Conservation (phyloP, 2,113 vertebrate species). For the Megalops atlanticus region DNA sequence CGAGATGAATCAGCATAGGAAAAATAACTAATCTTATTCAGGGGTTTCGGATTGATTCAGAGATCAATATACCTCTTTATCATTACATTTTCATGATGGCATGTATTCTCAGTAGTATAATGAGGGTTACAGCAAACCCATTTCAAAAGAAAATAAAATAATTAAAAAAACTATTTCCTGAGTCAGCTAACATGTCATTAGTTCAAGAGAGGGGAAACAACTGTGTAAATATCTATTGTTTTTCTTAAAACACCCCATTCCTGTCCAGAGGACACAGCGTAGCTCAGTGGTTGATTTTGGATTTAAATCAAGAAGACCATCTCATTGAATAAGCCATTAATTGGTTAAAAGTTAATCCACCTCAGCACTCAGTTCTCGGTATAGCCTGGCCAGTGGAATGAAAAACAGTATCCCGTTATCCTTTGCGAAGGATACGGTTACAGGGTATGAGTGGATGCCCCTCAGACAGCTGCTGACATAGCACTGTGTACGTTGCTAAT, state of each 20-base stretch:
- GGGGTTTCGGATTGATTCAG: not conserved
- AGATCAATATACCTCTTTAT: not conserved
- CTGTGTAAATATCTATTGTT: conserved; percentile 44
- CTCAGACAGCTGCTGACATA: not conserved
- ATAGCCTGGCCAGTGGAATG: not conserved
- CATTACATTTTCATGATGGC: not conserved
- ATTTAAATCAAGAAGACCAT: conserved; percentile 9
- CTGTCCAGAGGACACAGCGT: conserved; percentile 30
- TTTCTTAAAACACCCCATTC: conserved; percentile 29
- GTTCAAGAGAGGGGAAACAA: conserved; percentile 29
- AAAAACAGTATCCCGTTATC: not conserved
- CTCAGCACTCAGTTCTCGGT: not conserved
- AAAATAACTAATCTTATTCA: not conserved
- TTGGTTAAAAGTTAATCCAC: not conserved
- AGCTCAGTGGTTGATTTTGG: conserved; percentile 27
- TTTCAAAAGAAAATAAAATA: not conserved
- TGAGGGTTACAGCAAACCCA: not conserved
- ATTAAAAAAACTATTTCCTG: not conserved
- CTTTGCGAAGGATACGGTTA: not conserved
- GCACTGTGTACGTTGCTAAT: not conserved
- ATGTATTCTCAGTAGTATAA: not conserved
- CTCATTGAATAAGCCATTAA: not conserved
- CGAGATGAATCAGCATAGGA: not conserved
- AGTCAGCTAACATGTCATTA: not conserved
- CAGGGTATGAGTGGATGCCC: not conserved